phyloP scores from a whole-genome alignment of 2,888 invertebrate genomes.

The Andrena minutula region DNA sequence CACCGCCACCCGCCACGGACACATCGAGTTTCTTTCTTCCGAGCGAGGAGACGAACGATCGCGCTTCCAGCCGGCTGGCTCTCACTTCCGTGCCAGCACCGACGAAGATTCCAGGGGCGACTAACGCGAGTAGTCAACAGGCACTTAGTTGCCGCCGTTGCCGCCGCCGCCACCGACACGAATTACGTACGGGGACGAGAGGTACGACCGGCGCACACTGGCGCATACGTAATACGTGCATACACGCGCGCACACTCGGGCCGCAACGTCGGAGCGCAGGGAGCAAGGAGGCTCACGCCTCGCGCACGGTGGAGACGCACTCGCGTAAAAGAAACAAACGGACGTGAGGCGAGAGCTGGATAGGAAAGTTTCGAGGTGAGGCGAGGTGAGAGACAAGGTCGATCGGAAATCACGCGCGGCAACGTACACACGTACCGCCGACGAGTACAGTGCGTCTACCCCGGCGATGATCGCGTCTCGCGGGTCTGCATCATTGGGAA shows the following conservation, averaged over 20 bases:
- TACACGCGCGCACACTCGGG: background rate
- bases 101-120: slow-evolving; percentile 60
- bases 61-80: slow-evolving; percentile 23
- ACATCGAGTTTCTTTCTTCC: slow-evolving; percentile 35
- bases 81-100: slow-evolving; percentile 36
- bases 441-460: slow-evolving; percentile 20
- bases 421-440: slow-evolving; percentile 18
- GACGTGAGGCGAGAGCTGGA: slow-evolving; percentile 43
- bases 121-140: slow-evolving; percentile 60
- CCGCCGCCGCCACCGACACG: slow-evolving; percentile 29
- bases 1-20: background rate
- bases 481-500: slow-evolving; percentile 26
- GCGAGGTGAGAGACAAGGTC: slow-evolving; percentile 58
- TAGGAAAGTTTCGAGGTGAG: slow-evolving; percentile 43
- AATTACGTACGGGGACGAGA: slow-evolving; percentile 1
- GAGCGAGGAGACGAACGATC: slow-evolving; percentile 41
- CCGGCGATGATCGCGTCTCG: slow-evolving; percentile 45
- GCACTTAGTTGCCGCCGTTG: slow-evolving; percentile 52
- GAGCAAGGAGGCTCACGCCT: slow-evolving; percentile 10
- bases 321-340: slow-evolving; percentile 46
- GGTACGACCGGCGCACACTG: background rate
- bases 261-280: too few species aligned
- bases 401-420: slow-evolving; percentile 65
- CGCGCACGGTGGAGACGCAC: slow-evolving; percentile 38
- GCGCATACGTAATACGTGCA: background rate